phyloP scores from a whole-genome alignment of 2,113 vertebrate genomes.

The Stigmatopora nigra region DNA sequence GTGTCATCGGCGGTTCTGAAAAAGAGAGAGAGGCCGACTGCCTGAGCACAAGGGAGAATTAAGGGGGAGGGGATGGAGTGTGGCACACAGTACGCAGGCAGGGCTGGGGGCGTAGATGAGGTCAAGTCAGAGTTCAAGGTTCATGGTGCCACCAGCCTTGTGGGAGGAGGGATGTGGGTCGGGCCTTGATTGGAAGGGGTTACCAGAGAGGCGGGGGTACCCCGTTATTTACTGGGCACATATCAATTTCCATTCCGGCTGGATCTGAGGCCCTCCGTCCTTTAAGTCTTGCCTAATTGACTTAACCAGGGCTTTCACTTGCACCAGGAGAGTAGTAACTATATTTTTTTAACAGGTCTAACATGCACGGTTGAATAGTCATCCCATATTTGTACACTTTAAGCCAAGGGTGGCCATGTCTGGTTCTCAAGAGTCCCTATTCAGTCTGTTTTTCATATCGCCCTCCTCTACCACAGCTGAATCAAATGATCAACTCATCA shows the following conservation, averaged over 20 bases:
- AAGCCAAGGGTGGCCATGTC: background rate
- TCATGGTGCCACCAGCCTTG: constrained; percentile 88
- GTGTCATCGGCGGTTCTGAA: constrained; percentile 39
- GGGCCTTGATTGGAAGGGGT: background rate
- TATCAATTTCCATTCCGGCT: constrained; percentile 64
- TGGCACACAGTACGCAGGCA: constrained; percentile 16
- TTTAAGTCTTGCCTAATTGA: constrained; percentile 69
- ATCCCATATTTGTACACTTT: background rate
- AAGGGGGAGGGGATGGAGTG: constrained; percentile 36
- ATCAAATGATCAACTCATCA: no score
- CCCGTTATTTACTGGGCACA: constrained; percentile 81
- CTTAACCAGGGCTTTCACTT: constrained; percentile 78
- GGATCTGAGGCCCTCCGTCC: constrained; percentile 46
- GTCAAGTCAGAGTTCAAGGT: constrained; percentile 80
- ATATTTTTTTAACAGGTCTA: background rate
- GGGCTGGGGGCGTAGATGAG: constrained; percentile 75
- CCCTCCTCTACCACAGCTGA: no score
- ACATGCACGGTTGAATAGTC: background rate
- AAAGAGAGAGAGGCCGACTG: constrained; percentile 29
- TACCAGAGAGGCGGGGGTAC: constrained; percentile 69
- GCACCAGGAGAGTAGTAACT: constrained; percentile 57
- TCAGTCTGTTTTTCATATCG: no score
- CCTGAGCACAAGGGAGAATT: constrained; percentile 22
- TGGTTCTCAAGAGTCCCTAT: no score
- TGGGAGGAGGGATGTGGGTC: constrained; percentile 66